phyloP scores from a whole-genome alignment of 2,888 invertebrate species.

The Empis livida region DNA sequence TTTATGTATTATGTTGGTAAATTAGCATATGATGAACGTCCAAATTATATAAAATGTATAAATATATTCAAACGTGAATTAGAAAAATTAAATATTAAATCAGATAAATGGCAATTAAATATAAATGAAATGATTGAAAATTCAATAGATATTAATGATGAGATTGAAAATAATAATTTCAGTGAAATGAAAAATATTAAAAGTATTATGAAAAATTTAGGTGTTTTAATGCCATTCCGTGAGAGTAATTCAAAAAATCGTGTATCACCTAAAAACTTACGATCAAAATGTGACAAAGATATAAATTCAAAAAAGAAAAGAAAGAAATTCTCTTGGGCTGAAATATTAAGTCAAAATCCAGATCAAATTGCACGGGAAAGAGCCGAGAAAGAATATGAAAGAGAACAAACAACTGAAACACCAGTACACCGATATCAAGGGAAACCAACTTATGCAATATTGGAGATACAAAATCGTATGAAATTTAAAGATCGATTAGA shows the following conservation, averaged over 20 bases:
- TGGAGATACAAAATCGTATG: constrained; percentile 28
- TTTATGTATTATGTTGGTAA: constrained; percentile 58
- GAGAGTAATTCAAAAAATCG: constrained; percentile 30
- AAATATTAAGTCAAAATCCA: constrained; percentile 34
- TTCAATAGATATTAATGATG: constrained; percentile 26
- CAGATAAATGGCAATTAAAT: constrained; percentile 16
- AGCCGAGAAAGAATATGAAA: constrained; percentile 35
- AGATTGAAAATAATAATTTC: constrained; percentile 29
- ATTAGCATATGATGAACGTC: constrained; percentile 58
- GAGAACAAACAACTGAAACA: constrained; percentile 25
- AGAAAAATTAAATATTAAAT: constrained; percentile 37
- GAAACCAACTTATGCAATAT: constrained; percentile 33
- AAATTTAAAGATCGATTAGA: constrained; percentile 25
- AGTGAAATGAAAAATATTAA: constrained; percentile 37
- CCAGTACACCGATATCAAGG: constrained; percentile 26
- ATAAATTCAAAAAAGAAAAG: constrained; percentile 20
- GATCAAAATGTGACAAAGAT: constrained; percentile 41
- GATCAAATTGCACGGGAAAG: constrained; percentile 36
- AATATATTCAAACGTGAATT: constrained; percentile 54
- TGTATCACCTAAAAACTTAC: constrained; percentile 49
- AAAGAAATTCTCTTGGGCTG: constrained; percentile 35
- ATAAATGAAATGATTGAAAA: constrained; percentile 28
- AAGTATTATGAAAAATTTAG: constrained; percentile 27
- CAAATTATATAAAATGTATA: constrained; percentile 61
- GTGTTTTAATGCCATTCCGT: constrained; percentile 27